A percentile compares a stretch with the other conserved stretches of the same genome.
These are phyloP conservation scores for Callorhinus ursinus DNA, from an alignment of 2,113 vertebrate species.

Conservation along the genomic window DNA sequence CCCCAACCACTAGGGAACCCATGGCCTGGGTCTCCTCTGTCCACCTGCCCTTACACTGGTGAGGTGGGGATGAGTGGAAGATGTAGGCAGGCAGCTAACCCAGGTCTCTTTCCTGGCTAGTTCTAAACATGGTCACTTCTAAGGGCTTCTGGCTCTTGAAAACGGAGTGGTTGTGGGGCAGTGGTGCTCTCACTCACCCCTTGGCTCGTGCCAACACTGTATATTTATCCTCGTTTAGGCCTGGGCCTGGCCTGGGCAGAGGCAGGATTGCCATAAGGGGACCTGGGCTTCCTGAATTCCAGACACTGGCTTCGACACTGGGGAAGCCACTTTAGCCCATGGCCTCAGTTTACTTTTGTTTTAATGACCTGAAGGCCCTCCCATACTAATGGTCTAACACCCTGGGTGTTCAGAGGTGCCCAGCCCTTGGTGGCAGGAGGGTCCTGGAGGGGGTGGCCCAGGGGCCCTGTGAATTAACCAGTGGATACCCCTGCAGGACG, in stretches of 20 bases:
- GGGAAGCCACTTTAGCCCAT: background rate
- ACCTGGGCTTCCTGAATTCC: background rate
- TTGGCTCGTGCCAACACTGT: background rate
- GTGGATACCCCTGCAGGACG: background rate
- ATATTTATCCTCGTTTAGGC: background rate
- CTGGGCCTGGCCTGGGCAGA: background rate
- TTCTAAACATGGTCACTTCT: background rate
- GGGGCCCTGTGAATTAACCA: background rate
- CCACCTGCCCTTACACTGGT: accelerated
- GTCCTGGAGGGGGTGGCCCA: accelerated
- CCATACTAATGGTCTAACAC: background rate
- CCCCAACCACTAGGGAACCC: background rate
- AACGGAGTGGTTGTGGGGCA: background rate
- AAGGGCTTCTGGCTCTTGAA: background rate
- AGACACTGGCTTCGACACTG: background rate
- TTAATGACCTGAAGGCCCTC: background rate
- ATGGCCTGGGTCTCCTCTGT: background rate
- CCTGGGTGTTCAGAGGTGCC: background rate
- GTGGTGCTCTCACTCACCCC: too few species aligned
- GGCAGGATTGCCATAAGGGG: background rate
- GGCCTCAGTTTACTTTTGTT: background rate
- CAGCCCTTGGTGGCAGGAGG: background rate
- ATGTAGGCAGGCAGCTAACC: background rate
- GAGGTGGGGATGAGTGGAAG: accelerated
- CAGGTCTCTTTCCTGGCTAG: background rate